Percentiles rank a stretch among this genome's conserved stretches.
Conservation (phyloP, 2,113 vertebrate genomes). For the Alaudala cheleensis region DNA sequence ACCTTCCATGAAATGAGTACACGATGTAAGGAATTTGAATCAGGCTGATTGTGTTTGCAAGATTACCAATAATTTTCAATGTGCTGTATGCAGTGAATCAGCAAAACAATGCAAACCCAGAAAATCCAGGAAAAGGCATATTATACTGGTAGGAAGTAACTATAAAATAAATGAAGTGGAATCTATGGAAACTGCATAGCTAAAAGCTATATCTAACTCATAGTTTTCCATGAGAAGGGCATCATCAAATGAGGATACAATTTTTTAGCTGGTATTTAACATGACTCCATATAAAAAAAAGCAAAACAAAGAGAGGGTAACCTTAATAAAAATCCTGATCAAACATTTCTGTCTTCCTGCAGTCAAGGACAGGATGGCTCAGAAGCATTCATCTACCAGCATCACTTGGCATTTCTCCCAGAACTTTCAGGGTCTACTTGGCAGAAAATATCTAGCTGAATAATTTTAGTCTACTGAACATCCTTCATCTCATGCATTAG, state of each 20-base stretch:
- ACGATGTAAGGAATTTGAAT: not conserved
- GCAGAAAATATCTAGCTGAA: constrained; percentile 24
- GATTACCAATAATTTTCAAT: not conserved
- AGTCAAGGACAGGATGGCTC: constrained; percentile 16
- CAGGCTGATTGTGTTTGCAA: not conserved
- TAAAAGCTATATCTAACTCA: not conserved
- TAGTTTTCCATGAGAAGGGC: not conserved
- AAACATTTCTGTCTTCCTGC: not conserved
- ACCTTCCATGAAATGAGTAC: not conserved
- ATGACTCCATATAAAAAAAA: not conserved
- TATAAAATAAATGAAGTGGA: not conserved
- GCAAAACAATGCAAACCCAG: not conserved
- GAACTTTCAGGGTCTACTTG: constrained; percentile 16
- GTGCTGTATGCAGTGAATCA: not conserved
- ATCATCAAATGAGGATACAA: not conserved
- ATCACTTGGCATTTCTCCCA: constrained; percentile 49
- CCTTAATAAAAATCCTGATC: not conserved
- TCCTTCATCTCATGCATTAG: constrained; percentile 3
- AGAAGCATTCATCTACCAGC: constrained; percentile 1
- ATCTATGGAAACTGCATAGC: not conserved
- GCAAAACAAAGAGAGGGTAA: not conserved
- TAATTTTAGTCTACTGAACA: constrained; percentile 1
- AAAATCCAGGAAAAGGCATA: not conserved
- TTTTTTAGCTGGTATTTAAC: not conserved
- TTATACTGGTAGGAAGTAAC: not conserved